phyloP scores from a whole-genome alignment of 2,888 invertebrate genomes.

The Coenonympha glycerion region DNA sequence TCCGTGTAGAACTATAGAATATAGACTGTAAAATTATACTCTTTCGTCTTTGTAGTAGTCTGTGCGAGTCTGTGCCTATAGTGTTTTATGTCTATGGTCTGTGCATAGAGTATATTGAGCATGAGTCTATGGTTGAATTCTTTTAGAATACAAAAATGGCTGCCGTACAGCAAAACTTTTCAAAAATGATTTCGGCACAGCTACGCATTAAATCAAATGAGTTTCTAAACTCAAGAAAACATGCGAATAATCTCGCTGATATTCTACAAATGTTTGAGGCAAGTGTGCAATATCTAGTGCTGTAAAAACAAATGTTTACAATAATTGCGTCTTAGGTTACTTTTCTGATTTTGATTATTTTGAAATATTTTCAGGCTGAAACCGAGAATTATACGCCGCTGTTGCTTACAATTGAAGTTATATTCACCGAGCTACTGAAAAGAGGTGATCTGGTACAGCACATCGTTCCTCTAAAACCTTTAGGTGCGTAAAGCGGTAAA shows the following conservation, averaged over 20 bases:
- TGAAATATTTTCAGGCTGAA: conserved; percentile 55
- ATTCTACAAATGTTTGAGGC: conserved; percentile 83
- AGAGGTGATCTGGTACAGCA: conserved; percentile 80
- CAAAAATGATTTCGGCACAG: conserved; percentile 79
- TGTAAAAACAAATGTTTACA: conserved; percentile 20
- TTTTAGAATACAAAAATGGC: conserved; percentile 73
- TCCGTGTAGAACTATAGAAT: no score
- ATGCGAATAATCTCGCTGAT: conserved; percentile 80
- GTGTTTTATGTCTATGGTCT: no score
- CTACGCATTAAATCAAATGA: conserved; percentile 82
- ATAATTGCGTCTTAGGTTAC: conserved; percentile 36
- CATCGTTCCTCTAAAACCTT: conserved; percentile 75
- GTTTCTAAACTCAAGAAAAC: conserved; percentile 79
- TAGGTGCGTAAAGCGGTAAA: conserved; percentile 51
- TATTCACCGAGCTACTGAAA: conserved; percentile 81
- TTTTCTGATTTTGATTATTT: conserved; percentile 37
- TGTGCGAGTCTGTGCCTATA: no score
- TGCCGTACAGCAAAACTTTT: conserved; percentile 56
- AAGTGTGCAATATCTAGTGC: conserved; percentile 23
- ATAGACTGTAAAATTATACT: no score
- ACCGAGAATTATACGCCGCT: conserved; percentile 73
- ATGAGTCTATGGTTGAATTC: no score
- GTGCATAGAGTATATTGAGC: no score
- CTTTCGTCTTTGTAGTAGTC: no score
- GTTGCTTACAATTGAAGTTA: conserved; percentile 81